Conservation (phyloP, 2,113 vertebrate species). For the Clarias magur region DNA sequence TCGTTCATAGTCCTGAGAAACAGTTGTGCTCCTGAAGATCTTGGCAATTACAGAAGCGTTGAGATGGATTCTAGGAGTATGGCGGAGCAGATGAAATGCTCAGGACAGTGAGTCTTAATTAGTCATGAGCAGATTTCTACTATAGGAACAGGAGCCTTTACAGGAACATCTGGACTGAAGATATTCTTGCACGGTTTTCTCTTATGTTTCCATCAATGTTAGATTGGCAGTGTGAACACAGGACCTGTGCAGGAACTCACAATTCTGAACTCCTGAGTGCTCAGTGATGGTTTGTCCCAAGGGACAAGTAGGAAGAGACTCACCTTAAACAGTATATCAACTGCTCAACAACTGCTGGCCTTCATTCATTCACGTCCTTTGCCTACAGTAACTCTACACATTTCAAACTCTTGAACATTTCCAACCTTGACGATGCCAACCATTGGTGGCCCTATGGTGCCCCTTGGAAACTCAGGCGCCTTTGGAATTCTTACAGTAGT, state of each 20-base stretch:
- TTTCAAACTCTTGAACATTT: neutral
- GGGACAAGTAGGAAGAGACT: neutral
- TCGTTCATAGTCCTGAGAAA: neutral
- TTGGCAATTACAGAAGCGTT: neutral
- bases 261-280: too few relatives aligned
- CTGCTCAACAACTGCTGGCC: neutral
- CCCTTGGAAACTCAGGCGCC: too few relatives aligned
- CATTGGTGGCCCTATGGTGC: too few relatives aligned
- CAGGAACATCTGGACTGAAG: too few relatives aligned
- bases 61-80: neutral
- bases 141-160: neutral
- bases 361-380: neutral
- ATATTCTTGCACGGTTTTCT: neutral
- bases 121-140: neutral
- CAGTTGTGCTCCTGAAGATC: neutral
- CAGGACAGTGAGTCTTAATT: neutral
- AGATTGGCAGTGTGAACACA: too few relatives aligned
- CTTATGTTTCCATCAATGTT: neutral
- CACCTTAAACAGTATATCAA: neutral
- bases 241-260: too few relatives aligned
- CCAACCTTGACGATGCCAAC: too few relatives aligned
- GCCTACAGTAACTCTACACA: neutral
- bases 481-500: too few relatives aligned
- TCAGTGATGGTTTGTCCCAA: neutral
- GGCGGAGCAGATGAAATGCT: neutral